A percentile compares a stretch with the other conserved stretches of the same genome.
These are phyloP conservation scores for Drosophila paulistorum DNA, from an alignment of 1,140 invertebrate genomes.

Conservation along the genomic window DNA sequence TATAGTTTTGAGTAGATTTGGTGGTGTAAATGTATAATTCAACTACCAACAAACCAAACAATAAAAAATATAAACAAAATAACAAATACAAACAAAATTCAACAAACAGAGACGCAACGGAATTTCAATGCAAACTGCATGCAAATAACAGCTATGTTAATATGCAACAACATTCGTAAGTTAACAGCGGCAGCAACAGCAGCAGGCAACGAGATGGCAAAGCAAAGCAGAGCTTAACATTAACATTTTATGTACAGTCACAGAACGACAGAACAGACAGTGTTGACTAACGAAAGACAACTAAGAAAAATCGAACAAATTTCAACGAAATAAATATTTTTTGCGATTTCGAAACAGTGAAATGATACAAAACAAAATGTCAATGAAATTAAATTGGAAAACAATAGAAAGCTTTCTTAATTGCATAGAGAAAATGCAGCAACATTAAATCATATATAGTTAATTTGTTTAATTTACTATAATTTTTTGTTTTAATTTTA, in stretches of 20 bases:
- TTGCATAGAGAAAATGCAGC: slow-evolving; percentile 50
- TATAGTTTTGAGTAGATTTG: too few species aligned
- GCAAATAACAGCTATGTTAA: slow-evolving; percentile 4
- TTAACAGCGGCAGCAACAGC: not conserved
- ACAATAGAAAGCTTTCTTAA: slow-evolving; percentile 13
- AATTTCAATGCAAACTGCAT: slow-evolving; percentile 1
- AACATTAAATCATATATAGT: slow-evolving; percentile 45
- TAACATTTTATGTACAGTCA: slow-evolving; percentile 32
- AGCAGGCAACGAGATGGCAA: slow-evolving; percentile 35
- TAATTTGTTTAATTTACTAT: slow-evolving; percentile 38
- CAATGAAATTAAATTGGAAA: slow-evolving; percentile 34
- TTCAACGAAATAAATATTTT: slow-evolving; percentile 13
- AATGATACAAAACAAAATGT: slow-evolving; percentile 41
- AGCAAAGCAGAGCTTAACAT: slow-evolving; percentile 2
- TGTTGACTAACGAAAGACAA: not conserved
- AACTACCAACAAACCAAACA: slow-evolving; percentile 14
- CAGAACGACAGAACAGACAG: slow-evolving; percentile 10
- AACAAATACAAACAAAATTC: slow-evolving; percentile 42
- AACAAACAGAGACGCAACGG: not conserved
- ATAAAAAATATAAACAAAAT: slow-evolving; percentile 15
- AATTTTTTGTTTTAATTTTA: slow-evolving; percentile 1
- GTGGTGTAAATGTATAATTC: slow-evolving; percentile 13
- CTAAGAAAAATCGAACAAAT: slow-evolving; percentile 5
- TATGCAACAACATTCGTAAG: not conserved
- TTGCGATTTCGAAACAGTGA: slow-evolving; percentile 3